phyloP scores from a whole-genome alignment of 1,140 invertebrate species.

The Notospermus geniculatus region DNA sequence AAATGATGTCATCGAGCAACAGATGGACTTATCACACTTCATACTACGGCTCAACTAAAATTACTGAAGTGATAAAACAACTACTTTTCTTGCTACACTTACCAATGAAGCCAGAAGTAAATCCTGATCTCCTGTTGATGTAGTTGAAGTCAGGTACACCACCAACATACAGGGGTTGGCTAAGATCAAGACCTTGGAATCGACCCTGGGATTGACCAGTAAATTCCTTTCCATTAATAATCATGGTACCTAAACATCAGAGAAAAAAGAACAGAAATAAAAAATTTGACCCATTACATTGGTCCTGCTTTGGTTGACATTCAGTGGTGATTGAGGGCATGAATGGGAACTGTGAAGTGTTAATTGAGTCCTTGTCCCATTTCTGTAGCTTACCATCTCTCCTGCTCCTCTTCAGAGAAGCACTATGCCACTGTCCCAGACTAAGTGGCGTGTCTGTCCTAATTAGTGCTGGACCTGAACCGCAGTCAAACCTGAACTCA shows the following conservation, averaged over 20 bases:
- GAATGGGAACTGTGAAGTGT: not conserved
- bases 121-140: constrained; percentile 61
- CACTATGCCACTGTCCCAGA: constrained; percentile 82
- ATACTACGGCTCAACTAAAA: too few relatives aligned
- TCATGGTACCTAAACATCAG: constrained; percentile 71
- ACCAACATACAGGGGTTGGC: constrained; percentile 77
- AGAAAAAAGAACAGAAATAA: not conserved
- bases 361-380: too few relatives aligned
- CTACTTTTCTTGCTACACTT: constrained; percentile 29
- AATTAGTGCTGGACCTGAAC: constrained; percentile 70
- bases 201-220: constrained; percentile 64
- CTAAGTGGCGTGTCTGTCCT: constrained; percentile 66
- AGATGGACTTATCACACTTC: too few relatives aligned
- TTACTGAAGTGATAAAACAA: not conserved
- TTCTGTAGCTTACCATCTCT: constrained; percentile 61
- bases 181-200: constrained; percentile 73
- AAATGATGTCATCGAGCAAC: too few relatives aligned
- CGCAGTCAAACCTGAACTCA: constrained; percentile 82
- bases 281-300: too few relatives aligned
- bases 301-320: too few relatives aligned
- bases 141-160: constrained; percentile 70
- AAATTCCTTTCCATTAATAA: constrained; percentile 72
- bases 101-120: constrained; percentile 67
- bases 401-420: constrained; percentile 70
- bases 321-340: not conserved